Conservation (phyloP, 2,113 vertebrate species). For the Dicentrarchus labrax region DNA sequence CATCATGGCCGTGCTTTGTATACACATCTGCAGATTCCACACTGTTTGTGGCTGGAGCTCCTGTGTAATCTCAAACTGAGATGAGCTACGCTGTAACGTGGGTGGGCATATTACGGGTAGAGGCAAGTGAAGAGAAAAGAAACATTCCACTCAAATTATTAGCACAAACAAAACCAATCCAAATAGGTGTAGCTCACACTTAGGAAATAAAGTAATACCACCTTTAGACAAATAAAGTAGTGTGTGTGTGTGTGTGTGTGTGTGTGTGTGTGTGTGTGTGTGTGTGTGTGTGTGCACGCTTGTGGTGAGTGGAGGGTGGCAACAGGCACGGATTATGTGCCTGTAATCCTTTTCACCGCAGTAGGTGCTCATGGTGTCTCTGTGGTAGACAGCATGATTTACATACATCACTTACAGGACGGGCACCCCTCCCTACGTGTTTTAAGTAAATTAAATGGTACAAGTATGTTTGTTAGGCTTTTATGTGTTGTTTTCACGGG, state of each 20-base stretch:
- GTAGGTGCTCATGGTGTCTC: slow-evolving; percentile 46
- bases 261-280: not conserved
- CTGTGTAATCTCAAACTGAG: slow-evolving; percentile 68
- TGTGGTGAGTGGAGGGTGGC: slow-evolving; percentile 59
- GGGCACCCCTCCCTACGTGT: not conserved
- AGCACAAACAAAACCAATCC: not conserved
- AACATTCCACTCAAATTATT: slow-evolving; percentile 15
- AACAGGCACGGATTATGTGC: slow-evolving; percentile 67
- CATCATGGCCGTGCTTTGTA: slow-evolving; percentile 63
- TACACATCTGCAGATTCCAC: slow-evolving; percentile 74
- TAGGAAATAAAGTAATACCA: not conserved
- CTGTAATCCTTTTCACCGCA: slow-evolving; percentile 71
- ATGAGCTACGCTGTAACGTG: slow-evolving; percentile 40
- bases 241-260: not conserved
- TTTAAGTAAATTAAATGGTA: slow-evolving; percentile 14
- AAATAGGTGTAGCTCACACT: not conserved
- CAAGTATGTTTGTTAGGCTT: not conserved
- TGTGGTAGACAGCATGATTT: slow-evolving; percentile 44
- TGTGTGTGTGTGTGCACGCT: slow-evolving; percentile 10
- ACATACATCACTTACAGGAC: slow-evolving; percentile 32
- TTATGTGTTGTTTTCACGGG: not conserved
- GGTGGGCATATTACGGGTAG: slow-evolving; percentile 56
- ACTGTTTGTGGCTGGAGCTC: slow-evolving; percentile 66
- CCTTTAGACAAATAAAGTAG: not conserved
- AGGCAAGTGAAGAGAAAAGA: slow-evolving; percentile 21